Conservation (phyloP, 1,140 invertebrate species). For the Stegodyphus mimosarum region DNA sequence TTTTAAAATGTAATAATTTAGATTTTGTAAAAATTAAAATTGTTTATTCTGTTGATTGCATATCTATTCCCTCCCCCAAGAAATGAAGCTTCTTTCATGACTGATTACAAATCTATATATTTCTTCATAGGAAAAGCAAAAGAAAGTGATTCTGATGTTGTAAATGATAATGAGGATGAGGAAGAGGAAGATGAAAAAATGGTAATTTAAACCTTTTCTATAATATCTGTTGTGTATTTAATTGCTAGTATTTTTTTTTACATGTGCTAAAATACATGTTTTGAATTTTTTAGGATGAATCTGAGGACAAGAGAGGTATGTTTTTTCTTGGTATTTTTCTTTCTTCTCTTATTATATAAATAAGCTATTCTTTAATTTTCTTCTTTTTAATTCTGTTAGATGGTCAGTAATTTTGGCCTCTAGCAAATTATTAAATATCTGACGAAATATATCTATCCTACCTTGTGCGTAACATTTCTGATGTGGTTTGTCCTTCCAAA, state of each 20-base stretch:
- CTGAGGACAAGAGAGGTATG: conserved; percentile 32
- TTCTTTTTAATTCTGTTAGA: not conserved
- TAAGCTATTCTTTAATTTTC: not conserved
- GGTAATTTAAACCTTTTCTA: not conserved
- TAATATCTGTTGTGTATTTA: not conserved
- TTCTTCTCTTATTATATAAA: not conserved
- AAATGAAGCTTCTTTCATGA: not conserved
- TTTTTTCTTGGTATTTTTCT: not conserved
- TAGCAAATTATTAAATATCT: not conserved
- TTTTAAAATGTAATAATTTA: not conserved
- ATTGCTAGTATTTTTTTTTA: not conserved
- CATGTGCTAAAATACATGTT: not conserved
- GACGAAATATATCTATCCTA: not conserved
- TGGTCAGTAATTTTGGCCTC: too few species aligned
- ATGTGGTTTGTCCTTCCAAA: conserved; percentile 36
- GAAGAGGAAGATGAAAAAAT: conserved; percentile 16
- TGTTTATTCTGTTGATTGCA: not conserved
- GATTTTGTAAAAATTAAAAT: not conserved
- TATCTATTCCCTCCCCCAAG: not conserved
- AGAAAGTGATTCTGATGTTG: conserved; percentile 40
- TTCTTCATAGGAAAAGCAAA: conserved; percentile 44
- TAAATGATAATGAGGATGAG: conserved; percentile 18
- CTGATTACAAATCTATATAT: not conserved
- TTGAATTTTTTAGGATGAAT: conserved; percentile 4
- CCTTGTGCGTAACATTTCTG: not conserved